Evolutionary conservation across 2,113 vertebrate genomes (phyloP).

Genomic region (Malaclemys terrapin): DNA sequence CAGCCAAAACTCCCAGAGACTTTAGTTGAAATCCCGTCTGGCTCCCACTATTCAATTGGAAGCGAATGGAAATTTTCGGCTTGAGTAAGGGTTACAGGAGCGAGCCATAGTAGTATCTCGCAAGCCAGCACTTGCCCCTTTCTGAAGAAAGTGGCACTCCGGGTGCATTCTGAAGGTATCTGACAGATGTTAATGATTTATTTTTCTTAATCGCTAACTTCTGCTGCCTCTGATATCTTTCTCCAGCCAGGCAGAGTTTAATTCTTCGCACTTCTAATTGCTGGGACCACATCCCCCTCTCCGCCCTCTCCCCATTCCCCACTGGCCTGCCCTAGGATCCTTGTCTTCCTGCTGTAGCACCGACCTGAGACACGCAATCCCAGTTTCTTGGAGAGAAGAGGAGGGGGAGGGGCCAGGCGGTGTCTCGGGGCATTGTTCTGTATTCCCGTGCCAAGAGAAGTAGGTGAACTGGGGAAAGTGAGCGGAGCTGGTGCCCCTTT

Average conservation of each 20-base stretch:
- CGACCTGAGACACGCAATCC: background rate
- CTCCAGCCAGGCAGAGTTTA: conserved; percentile 40
- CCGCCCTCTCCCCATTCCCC: conserved; percentile 16
- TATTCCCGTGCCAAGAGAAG: conserved; percentile 57
- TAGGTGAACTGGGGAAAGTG: conserved; percentile 42
- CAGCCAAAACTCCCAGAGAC: fast-evolving
- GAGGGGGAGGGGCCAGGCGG: conserved; percentile 6
- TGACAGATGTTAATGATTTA: conserved; percentile 54
- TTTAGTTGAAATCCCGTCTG: background rate
- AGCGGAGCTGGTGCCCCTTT: conserved; percentile 62
- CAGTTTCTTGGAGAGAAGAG: conserved; percentile 56
- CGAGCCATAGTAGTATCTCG: fast-evolving
- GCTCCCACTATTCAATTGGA: background rate
- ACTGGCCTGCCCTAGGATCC: background rate
- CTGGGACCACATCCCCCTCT: conserved; percentile 59
- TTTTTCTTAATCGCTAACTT: conserved; percentile 46
- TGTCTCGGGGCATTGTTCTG: conserved; percentile 54
- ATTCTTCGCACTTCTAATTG: conserved; percentile 49
- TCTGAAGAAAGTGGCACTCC: conserved; percentile 15
- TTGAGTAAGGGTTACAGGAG: background rate
- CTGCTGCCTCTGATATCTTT: conserved; percentile 28
- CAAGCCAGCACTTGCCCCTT: fast-evolving
- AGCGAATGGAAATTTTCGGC: background rate
- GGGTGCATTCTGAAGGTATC: background rate
- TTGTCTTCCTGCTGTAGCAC: conserved; percentile 1